phyloP scores from a whole-genome alignment of 2,797 vertebrate species.

The Sebastes miniatus region DNA sequence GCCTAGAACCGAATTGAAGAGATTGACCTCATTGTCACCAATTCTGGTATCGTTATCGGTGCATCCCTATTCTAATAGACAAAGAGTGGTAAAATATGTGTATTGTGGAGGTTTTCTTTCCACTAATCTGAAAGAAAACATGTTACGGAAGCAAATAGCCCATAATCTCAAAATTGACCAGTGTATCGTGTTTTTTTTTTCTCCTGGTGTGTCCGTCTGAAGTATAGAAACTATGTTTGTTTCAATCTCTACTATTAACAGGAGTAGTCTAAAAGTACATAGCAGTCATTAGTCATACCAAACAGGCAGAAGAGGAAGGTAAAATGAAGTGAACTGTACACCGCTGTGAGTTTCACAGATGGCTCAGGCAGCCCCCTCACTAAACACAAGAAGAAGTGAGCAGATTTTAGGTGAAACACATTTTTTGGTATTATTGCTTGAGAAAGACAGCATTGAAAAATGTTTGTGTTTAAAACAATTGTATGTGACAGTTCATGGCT shows the following conservation, averaged over 20 bases:
- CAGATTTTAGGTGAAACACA: constrained; percentile 4
- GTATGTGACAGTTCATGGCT: neutral
- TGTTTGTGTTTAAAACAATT: neutral
- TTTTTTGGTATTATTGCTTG: neutral
- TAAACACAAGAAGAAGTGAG: neutral
- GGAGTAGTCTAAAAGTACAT: neutral
- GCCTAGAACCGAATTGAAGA: no score
- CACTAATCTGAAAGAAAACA: no score
- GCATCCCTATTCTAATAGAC: no score
- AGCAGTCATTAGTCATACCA: neutral
- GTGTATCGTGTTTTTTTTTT: no score
- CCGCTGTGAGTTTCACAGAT: constrained; percentile 14
- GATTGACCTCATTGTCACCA: no score
- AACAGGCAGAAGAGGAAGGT: neutral
- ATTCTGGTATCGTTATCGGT: no score
- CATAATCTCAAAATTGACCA: no score
- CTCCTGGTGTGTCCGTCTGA: no score
- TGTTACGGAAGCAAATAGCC: no score
- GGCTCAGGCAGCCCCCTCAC: neutral
- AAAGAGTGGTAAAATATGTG: no score
- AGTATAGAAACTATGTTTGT: neutral
- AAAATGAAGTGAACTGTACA: neutral
- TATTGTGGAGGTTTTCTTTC: no score
- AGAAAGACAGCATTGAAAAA: neutral
- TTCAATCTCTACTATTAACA: neutral